Evolutionary conservation across 2,888 invertebrate genomes (phyloP).

Genomic region (Drosophila flavopinicola): DNA sequence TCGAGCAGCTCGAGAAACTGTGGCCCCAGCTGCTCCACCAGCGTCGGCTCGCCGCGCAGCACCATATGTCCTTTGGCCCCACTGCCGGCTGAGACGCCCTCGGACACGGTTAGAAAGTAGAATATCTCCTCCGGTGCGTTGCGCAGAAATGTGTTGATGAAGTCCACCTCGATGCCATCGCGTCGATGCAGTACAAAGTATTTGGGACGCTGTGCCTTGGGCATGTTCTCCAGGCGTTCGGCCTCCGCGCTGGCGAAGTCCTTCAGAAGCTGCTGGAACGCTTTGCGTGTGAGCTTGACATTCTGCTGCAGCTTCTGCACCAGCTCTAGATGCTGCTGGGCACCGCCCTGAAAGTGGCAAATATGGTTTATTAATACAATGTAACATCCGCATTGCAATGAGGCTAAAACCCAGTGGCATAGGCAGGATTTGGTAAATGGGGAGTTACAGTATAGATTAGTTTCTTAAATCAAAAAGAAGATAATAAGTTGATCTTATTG

Average conservation of each 20-base stretch:
- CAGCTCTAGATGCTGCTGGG: conserved; percentile 89
- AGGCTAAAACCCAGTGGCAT: too few relatives aligned
- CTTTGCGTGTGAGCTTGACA: conserved; percentile 88
- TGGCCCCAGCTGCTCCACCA: conserved; percentile 77
- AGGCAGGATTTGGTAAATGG: too few relatives aligned
- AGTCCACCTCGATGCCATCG: conserved; percentile 90
- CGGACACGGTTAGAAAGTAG: conserved; percentile 89
- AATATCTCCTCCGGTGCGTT: conserved; percentile 87
- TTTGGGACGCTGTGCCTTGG: conserved; percentile 86
- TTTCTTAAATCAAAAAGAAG: too few relatives aligned
- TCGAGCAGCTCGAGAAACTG: conserved; percentile 89
- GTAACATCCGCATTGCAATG: too few relatives aligned
- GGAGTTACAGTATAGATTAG: too few relatives aligned
- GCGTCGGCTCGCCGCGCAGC: conserved; percentile 84
- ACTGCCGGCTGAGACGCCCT: conserved; percentile 84
- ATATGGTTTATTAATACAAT: too few relatives aligned
- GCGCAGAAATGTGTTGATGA: conserved; percentile 88
- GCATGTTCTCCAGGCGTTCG: conserved; percentile 86
- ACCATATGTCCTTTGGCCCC: conserved; percentile 86
- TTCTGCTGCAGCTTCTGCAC: conserved; percentile 90
- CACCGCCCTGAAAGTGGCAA: conserved; percentile 87
- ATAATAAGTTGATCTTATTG: too few relatives aligned
- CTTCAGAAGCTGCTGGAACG: conserved; percentile 87
- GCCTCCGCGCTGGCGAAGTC: conserved; percentile 90
- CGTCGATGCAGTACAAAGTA: conserved; percentile 88